Evolutionary conservation across 2,113 vertebrate genomes (phyloP).

Genomic region (Guaruba guarouba): DNA sequence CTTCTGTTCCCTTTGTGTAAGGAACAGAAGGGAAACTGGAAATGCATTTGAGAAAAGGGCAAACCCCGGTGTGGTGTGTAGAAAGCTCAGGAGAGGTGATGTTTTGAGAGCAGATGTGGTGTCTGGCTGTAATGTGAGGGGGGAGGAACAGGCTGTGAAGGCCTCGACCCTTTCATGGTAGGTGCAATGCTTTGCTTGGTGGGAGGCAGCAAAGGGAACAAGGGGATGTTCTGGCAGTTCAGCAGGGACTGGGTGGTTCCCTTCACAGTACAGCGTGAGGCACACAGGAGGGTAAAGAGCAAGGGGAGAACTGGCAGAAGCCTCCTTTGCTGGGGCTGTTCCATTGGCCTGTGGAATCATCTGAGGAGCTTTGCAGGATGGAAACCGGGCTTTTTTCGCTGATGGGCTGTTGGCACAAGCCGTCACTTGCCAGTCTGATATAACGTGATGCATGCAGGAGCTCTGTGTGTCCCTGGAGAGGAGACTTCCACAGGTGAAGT

Average conservation of each 20-base stretch:
- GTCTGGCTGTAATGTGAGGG: neutral
- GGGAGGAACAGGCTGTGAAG: neutral
- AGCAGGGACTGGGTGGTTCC: neutral
- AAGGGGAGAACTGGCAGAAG: neutral
- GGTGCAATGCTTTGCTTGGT: neutral
- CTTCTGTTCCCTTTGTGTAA: neutral
- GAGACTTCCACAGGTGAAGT: neutral
- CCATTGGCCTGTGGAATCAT: neutral
- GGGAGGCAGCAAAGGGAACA: neutral
- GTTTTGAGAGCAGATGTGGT: neutral
- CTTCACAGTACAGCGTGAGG: rapidly evolving
- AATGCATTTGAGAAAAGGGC: neutral
- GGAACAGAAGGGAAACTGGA: neutral
- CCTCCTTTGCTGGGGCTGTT: rapidly evolving
- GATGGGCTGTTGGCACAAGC: neutral
- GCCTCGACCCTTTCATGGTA: rapidly evolving
- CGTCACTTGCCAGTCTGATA: neutral
- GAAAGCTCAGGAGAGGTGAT: neutral
- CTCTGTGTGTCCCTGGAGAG: rapidly evolving
- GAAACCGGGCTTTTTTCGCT: neutral
- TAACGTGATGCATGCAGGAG: neutral
- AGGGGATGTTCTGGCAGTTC: neutral
- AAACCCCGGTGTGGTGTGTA: rapidly evolving
- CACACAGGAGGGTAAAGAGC: neutral
- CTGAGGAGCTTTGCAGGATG: neutral